These are phyloP conservation scores for Anguilla megastoma DNA, from an alignment of 2,797 vertebrate species.

Conservation along the genomic window DNA sequence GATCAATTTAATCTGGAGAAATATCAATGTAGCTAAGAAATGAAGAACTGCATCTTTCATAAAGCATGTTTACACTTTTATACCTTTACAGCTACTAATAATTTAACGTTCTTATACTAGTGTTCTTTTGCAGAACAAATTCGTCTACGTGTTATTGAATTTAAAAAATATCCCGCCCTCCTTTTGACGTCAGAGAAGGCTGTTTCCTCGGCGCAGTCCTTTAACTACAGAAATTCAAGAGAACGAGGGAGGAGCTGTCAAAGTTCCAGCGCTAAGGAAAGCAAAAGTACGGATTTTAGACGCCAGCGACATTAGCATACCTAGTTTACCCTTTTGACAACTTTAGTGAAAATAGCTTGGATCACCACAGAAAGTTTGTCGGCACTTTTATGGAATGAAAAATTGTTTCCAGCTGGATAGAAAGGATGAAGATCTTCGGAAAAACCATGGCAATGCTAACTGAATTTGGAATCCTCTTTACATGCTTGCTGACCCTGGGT, in stretches of 20 bases:
- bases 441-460: constrained; percentile 24
- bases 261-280: constrained; percentile 25
- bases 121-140: not conserved
- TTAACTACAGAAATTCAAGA: constrained; percentile 7
- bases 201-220: not conserved
- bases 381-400: constrained; percentile 34
- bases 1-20: not conserved
- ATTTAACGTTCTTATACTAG: no score
- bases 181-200: constrained; percentile 27
- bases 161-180: constrained; percentile 22
- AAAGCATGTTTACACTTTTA: not conserved
- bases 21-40: not conserved
- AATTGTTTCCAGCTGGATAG: not conserved
- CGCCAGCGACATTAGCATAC: not conserved
- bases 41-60: not conserved
- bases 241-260: constrained; percentile 41
- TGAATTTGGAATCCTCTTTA: constrained; percentile 20
- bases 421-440: constrained; percentile 26
- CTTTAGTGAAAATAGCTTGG: not conserved
- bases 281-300: constrained; percentile 10
- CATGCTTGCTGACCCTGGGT: constrained; percentile 27
- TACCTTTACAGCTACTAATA: not conserved
- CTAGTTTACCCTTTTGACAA: constrained; percentile 25
- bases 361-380: constrained; percentile 13
- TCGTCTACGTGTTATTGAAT: constrained; percentile 16